These are phyloP conservation scores for Numenius arquata DNA, from an alignment of 2,113 vertebrate species.

Conservation along the genomic window DNA sequence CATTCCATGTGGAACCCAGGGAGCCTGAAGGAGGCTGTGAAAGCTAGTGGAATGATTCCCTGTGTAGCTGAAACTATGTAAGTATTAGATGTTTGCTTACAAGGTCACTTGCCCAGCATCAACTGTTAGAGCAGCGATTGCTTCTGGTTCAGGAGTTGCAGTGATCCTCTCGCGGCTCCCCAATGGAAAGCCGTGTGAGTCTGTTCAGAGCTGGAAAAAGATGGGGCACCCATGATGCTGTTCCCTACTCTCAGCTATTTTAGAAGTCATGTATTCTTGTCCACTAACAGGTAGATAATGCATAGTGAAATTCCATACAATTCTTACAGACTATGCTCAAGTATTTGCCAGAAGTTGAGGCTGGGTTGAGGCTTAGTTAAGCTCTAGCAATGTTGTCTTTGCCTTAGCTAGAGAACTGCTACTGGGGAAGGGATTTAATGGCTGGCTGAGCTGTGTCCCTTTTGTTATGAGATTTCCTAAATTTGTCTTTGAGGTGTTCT, in stretches of 20 bases:
- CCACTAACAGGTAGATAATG: not conserved
- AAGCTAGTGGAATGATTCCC: slow-evolving; percentile 43
- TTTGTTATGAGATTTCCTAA: not conserved
- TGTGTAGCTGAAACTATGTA: not conserved
- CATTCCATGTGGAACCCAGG: slow-evolving; percentile 16
- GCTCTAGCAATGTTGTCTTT: not conserved
- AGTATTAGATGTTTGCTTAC: slow-evolving; percentile 20
- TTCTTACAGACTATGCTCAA: not conserved
- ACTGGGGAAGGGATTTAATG: not conserved
- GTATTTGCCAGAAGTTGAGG: not conserved
- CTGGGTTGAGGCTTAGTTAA: not conserved
- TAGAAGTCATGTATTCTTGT: not conserved
- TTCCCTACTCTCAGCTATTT: not conserved
- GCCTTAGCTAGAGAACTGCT: not conserved
- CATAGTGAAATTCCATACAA: not conserved
- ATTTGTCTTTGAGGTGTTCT: not conserved
- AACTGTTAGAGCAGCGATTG: not conserved
- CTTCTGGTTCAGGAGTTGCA: not conserved
- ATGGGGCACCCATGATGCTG: not conserved
- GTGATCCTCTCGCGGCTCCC: not conserved
- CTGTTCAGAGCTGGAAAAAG: not conserved
- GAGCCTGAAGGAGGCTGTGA: not conserved
- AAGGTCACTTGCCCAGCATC: not conserved
- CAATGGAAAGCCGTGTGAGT: not conserved
- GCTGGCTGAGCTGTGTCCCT: not conserved